These are phyloP conservation scores for Anser cygnoides DNA, from an alignment of 2,113 vertebrate genomes.

Conservation along the genomic window DNA sequence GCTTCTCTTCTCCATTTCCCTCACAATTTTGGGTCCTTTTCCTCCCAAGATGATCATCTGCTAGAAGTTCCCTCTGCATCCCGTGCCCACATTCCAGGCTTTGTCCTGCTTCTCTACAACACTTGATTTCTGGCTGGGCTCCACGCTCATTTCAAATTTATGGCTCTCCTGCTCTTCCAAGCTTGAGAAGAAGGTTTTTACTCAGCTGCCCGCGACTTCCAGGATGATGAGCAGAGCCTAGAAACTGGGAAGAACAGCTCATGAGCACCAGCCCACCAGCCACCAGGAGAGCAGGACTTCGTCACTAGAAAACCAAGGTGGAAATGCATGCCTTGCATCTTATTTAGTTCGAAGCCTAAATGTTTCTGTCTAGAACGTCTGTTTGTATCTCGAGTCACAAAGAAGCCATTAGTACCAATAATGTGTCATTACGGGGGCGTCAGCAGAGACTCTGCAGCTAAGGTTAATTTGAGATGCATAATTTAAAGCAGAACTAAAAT, in stretches of 20 bases:
- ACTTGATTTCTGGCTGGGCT: not conserved
- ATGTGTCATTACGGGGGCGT: conserved; percentile 62
- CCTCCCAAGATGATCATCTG: not conserved
- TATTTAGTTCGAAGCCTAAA: conserved; percentile 63
- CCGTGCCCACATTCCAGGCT: not conserved
- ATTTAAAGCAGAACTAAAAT: conserved; percentile 64
- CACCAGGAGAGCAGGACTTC: not conserved
- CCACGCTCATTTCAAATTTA: not conserved
- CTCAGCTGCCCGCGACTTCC: not conserved
- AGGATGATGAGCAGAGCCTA: not conserved
- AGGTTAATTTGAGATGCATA: conserved; percentile 64
- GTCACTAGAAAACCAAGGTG: conserved; percentile 11
- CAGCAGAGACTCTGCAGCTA: conserved; percentile 57
- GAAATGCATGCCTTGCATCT: not conserved
- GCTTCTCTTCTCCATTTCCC: conserved; percentile 22
- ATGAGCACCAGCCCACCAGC: not conserved
- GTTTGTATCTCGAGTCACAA: conserved; percentile 62
- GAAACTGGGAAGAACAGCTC: not conserved
- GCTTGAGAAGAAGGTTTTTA: not conserved
- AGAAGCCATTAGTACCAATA: conserved; percentile 68
- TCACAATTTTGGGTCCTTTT: not conserved
- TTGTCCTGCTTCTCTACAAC: not conserved
- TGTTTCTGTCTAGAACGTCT: conserved; percentile 58
- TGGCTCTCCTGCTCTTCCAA: conserved; percentile 2
- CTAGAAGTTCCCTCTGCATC: not conserved